A percentile compares a stretch with the other conserved stretches of the same genome.
Conservation (phyloP, 2,888 invertebrate genomes). For the Allophyes oxyacanthae region DNA sequence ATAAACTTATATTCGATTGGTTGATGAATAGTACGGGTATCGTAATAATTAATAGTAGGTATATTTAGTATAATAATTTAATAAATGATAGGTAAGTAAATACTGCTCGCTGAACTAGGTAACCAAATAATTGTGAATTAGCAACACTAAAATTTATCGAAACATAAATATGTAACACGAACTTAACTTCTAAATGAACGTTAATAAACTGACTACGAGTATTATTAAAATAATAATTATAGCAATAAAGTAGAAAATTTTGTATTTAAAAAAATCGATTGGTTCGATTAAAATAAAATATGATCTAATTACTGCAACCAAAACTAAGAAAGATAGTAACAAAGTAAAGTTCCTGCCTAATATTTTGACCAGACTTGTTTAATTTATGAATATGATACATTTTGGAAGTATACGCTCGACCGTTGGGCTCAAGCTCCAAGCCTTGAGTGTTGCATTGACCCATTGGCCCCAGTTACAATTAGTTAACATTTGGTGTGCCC, state of each 20-base stretch:
- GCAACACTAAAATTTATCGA: conserved; percentile 3
- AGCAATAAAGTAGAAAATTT: conserved; percentile 12
- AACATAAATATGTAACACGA: conserved; percentile 6
- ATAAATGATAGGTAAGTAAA: too few species aligned
- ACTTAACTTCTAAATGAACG: conserved; percentile 27
- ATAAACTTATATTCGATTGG: too few species aligned
- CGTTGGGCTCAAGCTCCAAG: neutral
- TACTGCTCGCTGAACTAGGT: too few species aligned
- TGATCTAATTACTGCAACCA: too few species aligned
- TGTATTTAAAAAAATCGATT: conserved; percentile 25
- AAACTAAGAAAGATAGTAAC: too few species aligned
- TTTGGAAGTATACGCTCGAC: neutral
- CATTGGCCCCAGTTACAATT: conserved; percentile 49
- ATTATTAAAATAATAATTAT: too few species aligned
- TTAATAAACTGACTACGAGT: conserved; percentile 24
- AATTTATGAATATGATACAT: too few species aligned
- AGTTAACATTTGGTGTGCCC: conserved; percentile 42
- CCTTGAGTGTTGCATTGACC: conserved; percentile 49
- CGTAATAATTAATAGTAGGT: neutral
- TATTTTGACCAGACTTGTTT: too few species aligned
- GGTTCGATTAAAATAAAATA: conserved; percentile 4
- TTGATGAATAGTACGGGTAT: too few species aligned
- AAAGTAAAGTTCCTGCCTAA: too few species aligned
- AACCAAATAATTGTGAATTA: conserved; percentile 7
- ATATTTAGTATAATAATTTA: too few species aligned